phyloP scores from a whole-genome alignment of 2,113 vertebrate species.

The Azemiops feae region DNA sequence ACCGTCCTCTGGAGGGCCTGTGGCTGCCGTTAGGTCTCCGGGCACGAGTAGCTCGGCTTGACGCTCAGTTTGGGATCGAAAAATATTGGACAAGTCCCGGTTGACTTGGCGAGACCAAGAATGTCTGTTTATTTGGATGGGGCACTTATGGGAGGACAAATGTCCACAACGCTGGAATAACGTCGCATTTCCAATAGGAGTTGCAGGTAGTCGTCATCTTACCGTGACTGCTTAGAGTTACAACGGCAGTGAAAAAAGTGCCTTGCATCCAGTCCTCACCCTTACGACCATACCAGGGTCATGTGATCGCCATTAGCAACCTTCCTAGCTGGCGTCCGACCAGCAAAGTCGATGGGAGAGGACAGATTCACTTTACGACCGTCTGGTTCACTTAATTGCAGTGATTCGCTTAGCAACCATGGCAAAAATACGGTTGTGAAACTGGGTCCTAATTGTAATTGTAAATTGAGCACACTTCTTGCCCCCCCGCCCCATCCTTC shows the following conservation, averaged over 20 bases:
- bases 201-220: neutral
- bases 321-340: neutral
- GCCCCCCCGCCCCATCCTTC: neutral
- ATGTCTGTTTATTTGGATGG: neutral
- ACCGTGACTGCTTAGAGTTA: neutral
- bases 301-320: neutral
- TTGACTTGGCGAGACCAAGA: neutral
- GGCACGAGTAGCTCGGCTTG: rapidly evolving
- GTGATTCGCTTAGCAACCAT: neutral
- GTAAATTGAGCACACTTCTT: neutral
- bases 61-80: neutral
- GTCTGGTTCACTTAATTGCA: neutral
- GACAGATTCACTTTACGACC: neutral
- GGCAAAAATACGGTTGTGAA: neutral
- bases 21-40: rapidly evolving
- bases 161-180: neutral
- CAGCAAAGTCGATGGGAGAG: neutral
- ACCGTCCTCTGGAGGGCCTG: neutral
- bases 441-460: neutral
- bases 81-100: neutral
- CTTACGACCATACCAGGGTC: neutral
- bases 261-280: neutral
- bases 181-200: conserved; percentile 18
- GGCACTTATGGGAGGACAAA: neutral
- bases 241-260: neutral